phyloP scores from a whole-genome alignment of 1,140 invertebrate species.

The Venturia canescens region DNA sequence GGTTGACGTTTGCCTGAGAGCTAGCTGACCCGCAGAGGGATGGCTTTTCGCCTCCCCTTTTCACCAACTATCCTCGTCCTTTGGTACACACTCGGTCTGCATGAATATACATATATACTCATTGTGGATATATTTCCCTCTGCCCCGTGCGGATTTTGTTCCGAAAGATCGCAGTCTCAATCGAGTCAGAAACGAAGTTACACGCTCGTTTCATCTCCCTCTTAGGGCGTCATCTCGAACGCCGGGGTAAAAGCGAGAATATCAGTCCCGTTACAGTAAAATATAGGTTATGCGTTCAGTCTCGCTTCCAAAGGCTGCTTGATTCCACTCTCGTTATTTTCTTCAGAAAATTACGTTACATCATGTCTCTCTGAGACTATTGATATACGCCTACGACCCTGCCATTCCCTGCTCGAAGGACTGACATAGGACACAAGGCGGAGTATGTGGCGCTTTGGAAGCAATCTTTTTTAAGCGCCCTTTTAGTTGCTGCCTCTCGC shows the following conservation, averaged over 20 bases:
- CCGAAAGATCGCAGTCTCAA: slow-evolving; percentile 63
- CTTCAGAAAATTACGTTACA: slow-evolving; percentile 63
- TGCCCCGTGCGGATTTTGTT: slow-evolving; percentile 35
- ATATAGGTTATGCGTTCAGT: slow-evolving; percentile 43
- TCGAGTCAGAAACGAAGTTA: slow-evolving; percentile 67
- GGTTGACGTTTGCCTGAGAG: slow-evolving; percentile 36
- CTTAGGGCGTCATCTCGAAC: slow-evolving; percentile 22
- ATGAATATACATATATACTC: background rate
- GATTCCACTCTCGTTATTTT: slow-evolving; percentile 58
- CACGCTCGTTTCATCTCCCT: slow-evolving; percentile 60
- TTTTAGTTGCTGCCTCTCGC: slow-evolving; percentile 12
- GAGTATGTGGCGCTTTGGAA: slow-evolving; percentile 20
- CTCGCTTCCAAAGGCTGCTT: slow-evolving; percentile 39
- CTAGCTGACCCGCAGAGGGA: slow-evolving; percentile 27
- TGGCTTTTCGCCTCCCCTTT: slow-evolving; percentile 14
- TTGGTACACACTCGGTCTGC: background rate
- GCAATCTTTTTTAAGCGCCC: slow-evolving; percentile 42
- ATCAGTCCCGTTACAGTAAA: background rate
- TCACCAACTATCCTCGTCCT: background rate
- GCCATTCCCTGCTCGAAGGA: background rate
- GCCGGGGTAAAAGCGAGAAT: background rate
- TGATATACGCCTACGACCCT: slow-evolving; percentile 38
- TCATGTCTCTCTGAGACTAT: slow-evolving; percentile 50
- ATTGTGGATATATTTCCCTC: background rate
- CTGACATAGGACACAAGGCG: background rate